Base-by-base conservation (phyloP, 1,140 invertebrate genomes). In the Tetragonula clypearis region DNA sequence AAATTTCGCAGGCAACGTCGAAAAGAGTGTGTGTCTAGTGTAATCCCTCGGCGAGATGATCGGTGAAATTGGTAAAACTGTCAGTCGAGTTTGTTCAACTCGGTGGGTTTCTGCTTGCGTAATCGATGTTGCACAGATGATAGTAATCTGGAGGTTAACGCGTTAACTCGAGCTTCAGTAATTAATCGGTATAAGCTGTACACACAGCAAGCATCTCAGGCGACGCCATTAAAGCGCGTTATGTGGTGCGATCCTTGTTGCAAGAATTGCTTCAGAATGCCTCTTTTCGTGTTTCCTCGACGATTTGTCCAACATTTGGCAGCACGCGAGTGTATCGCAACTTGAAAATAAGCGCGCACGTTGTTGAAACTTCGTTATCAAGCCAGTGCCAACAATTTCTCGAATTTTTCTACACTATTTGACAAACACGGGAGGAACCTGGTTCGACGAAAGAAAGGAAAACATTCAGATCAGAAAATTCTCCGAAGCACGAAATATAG, bases 171-270 rank as follows among this genome's bases (percentile, higher is more conserved):
- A 69, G 53, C 62, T 35, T 21, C 41, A 17, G 53, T 79, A 62
- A 79, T 79, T 69, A 79, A 79, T 79, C 65, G 56, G 30, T 26
- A 49, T 77, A 77, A 77, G 75, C 17, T 77, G 12, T 60, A 41
- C 30, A 76, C 14, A 35, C 21, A 69, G 65, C 53, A 6, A 66
- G 41, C 41, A 26, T 56, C 30, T 56, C 15, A 17, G 41, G 0
- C 5, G n/a, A 14, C 23, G 49, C 15, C 15, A 21, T 35, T 55
- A 55, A 30, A 68, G 49, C 56, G 26, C 56, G 26, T 79, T 69
- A 30, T 21, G 65, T 55, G 12, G 30, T 26, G 49, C 69, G 69
- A 79, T 79, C n/a, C 26, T 56, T 11, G 26, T 14, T n/a, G 30
- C 26, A 35, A 30, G n/a, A 19, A 26, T 71, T 56, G 53, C 65